phyloP scores from a whole-genome alignment of 1,140 invertebrate species.

The Psix sp. region DNA sequence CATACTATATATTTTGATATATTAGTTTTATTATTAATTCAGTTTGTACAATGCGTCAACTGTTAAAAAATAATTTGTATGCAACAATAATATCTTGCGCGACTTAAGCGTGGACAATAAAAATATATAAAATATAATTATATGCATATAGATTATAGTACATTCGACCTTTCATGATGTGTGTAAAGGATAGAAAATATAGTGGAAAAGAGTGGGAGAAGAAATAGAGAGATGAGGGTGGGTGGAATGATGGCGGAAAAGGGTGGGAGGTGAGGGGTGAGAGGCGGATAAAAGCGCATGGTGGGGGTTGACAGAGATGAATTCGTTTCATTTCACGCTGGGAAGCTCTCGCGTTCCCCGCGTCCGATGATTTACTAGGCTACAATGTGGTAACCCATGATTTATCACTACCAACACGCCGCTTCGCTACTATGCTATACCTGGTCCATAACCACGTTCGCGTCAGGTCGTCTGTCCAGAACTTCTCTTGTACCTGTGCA shows the following conservation, averaged over 20 bases:
- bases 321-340: slow-evolving; percentile 80
- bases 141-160: slow-evolving; percentile 9
- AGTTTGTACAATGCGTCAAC: too few species aligned
- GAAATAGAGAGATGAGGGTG: slow-evolving; percentile 64
- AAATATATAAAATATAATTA: neutral
- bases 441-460: slow-evolving; percentile 68
- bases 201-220: slow-evolving; percentile 65
- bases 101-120: neutral
- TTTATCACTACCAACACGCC: slow-evolving; percentile 78
- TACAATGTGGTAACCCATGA: slow-evolving; percentile 84
- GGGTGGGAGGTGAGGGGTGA: slow-evolving; percentile 62
- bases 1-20: too few species aligned
- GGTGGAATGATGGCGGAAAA: slow-evolving; percentile 66
- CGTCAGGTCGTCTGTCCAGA: slow-evolving; percentile 69
- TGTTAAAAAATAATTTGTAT: too few species aligned
- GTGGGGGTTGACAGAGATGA: slow-evolving; percentile 77
- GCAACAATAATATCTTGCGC: neutral
- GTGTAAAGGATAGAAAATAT: slow-evolving; percentile 74
- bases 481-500: slow-evolving; percentile 57
- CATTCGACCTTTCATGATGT: slow-evolving; percentile 69
- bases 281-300: slow-evolving; percentile 64
- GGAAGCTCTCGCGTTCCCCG: slow-evolving; percentile 78
- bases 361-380: slow-evolving; percentile 81
- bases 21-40: too few species aligned
- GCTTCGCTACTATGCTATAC: slow-evolving; percentile 71